Base-by-base conservation (phyloP, 2,888 invertebrate species). In the Sarcophaga subvicina region DNA sequence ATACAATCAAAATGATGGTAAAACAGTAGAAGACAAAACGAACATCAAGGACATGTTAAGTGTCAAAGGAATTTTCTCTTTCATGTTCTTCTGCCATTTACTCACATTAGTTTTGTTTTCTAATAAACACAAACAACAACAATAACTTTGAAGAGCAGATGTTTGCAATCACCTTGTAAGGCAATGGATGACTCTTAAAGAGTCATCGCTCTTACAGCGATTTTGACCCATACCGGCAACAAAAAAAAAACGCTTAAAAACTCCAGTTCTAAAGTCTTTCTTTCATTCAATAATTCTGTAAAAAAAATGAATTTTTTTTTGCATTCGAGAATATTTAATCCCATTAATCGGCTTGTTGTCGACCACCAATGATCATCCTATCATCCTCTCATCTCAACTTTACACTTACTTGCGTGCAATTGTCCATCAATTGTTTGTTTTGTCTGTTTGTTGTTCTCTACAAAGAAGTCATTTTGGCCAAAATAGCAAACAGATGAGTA, bases 271-370 rank as follows among this genome's bases (percentile, higher is more conserved):
- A 27, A 22, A 73, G 11, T 64, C 22, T n/a, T 47, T 17, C 20
- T n/a, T 67, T 82, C 82, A 66, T 81, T 73, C 70, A 84, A 71
- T 60, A 25, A 47, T 20, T 27, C 37, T 45, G 22, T 59, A 22
- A 37, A 10, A 49, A 66, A 45, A 59, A 6, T 17, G 37, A 6
- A 12, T 25, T 59, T 47, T 25, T 62, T 77, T 77, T 45, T 60
- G 25, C 75, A 63, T 60, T 47, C 62, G 49, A 69, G 75, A 67
- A 12, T n/a, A 14, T 37, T 79, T 87, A 87, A 87, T 87, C 84
- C 81, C 70, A 45, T 84, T 87, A 87, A 87, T 84, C 87, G 78
- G 75, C 84, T 81, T 87, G 84, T 84, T 78, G 66, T 84, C 87
- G 87, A 87, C 87, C 84, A 87, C 81, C 87, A 81, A 66, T 64